Evolutionary conservation across 2,888 invertebrate species (phyloP).

Genomic region (Anthophora plumipes): DNA sequence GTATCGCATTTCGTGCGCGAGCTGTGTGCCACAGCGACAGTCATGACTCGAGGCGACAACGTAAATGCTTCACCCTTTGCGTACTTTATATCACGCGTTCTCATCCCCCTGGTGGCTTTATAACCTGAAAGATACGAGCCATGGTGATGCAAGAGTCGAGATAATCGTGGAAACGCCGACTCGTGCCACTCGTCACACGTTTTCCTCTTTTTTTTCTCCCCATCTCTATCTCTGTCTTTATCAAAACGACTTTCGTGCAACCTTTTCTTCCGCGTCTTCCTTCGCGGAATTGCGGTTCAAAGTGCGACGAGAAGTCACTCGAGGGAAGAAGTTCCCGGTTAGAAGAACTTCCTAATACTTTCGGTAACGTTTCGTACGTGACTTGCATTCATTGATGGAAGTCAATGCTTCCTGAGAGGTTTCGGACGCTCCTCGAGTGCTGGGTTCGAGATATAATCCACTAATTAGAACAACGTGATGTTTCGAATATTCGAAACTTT

Average conservation of each 20-base stretch:
- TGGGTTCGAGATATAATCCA: not conserved
- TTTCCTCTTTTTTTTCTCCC: slow-evolving; percentile 23
- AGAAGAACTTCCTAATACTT: slow-evolving; percentile 49
- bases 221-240: not conserved
- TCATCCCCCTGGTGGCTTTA: slow-evolving; percentile 34
- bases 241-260: not conserved
- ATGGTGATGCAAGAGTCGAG: slow-evolving; percentile 58
- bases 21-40: slow-evolving; percentile 13
- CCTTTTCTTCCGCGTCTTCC: not conserved
- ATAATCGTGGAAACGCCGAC: slow-evolving; percentile 67
- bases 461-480: not conserved
- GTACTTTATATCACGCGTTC: slow-evolving; percentile 38
- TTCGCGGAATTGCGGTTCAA: slow-evolving; percentile 27
- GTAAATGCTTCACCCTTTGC: slow-evolving; percentile 56
- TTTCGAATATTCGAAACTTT: too few species aligned
- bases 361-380: slow-evolving; percentile 61
- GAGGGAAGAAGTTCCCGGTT: slow-evolving; percentile 37
- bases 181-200: slow-evolving; percentile 37
- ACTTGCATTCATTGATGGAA: slow-evolving; percentile 40
- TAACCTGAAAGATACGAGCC: slow-evolving; percentile 63
- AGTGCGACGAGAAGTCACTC: slow-evolving; percentile 12
- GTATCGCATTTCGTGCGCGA: slow-evolving; percentile 7
- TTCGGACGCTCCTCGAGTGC: not conserved
- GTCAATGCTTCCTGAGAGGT: not conserved
- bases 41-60: slow-evolving; percentile 30